These are phyloP conservation scores for Argentina silus DNA, from an alignment of 2,797 vertebrate species.

Conservation along the genomic window DNA sequence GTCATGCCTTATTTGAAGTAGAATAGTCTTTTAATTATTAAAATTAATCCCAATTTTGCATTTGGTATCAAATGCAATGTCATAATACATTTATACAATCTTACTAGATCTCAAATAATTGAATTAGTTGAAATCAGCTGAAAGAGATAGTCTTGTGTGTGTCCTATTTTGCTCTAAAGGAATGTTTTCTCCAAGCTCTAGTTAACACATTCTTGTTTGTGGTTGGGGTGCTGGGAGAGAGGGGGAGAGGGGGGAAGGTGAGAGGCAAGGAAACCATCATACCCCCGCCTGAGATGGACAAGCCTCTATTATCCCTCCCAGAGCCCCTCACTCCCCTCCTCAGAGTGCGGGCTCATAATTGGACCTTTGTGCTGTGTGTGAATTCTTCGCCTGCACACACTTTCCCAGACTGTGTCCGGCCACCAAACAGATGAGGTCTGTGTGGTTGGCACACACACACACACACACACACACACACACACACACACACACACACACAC, in stretches of 20 bases:
- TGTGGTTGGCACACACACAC: constrained; percentile 80
- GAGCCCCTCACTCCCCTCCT: constrained; percentile 48
- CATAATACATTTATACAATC: background rate
- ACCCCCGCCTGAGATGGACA: constrained; percentile 75
- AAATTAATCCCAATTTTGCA: background rate
- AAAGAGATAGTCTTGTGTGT: background rate
- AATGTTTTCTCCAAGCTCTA: constrained; percentile 50
- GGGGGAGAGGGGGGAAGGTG: constrained; percentile 57
- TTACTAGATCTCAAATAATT: background rate
- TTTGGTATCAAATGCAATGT: background rate
- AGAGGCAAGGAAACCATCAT: constrained; percentile 72
- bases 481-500: constrained; percentile 37
- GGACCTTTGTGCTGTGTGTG: constrained; percentile 82
- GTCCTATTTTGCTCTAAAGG: constrained; percentile 44
- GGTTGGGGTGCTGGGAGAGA: constrained; percentile 32
- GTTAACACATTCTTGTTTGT: constrained; percentile 70
- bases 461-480: constrained; percentile 36
- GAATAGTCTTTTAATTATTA: too few relatives aligned
- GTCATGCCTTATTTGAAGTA: background rate
- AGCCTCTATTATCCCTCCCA: constrained; percentile 73
- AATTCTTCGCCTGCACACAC: constrained; percentile 75
- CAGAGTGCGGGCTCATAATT: constrained; percentile 79
- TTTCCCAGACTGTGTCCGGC: constrained; percentile 79
- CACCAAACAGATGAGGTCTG: constrained; percentile 83
- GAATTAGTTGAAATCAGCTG: background rate